These are phyloP conservation scores for Hartigia nigra DNA, from an alignment of 2,888 invertebrate species.

Conservation along the genomic window DNA sequence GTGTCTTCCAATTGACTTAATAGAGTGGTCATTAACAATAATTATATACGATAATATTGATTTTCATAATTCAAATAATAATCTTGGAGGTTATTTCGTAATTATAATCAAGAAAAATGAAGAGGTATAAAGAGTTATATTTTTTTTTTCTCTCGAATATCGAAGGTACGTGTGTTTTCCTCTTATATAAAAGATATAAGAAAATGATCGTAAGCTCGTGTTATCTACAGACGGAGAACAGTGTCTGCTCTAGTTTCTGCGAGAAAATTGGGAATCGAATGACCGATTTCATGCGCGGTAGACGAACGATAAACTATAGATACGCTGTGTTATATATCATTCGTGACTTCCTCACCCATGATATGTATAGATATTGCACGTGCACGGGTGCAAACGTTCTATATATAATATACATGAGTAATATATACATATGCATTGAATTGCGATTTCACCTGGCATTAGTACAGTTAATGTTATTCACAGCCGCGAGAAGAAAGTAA, in stretches of 20 bases:
- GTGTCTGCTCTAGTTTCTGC: not conserved
- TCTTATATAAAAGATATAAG: not conserved
- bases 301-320: not conserved
- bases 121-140: not conserved
- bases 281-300: not conserved
- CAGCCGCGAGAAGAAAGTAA: constrained; percentile 28
- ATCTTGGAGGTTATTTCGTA: not conserved
- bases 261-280: not conserved
- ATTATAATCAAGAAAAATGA: not conserved
- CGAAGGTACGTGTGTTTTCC: not conserved
- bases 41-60: not conserved
- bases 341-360: not conserved
- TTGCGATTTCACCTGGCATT: constrained; percentile 4
- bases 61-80: not conserved
- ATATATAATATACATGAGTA: not conserved
- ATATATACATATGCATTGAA: not conserved
- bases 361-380: not conserved
- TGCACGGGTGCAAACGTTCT: not conserved
- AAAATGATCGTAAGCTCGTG: not conserved
- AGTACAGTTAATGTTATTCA: not conserved
- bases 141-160: not conserved
- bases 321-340: not conserved
- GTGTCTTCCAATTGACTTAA: not conserved
- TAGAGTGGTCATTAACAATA: not conserved
- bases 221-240: not conserved